Conservation (phyloP, 2,888 invertebrate species). For the Oscheius onirici region DNA sequence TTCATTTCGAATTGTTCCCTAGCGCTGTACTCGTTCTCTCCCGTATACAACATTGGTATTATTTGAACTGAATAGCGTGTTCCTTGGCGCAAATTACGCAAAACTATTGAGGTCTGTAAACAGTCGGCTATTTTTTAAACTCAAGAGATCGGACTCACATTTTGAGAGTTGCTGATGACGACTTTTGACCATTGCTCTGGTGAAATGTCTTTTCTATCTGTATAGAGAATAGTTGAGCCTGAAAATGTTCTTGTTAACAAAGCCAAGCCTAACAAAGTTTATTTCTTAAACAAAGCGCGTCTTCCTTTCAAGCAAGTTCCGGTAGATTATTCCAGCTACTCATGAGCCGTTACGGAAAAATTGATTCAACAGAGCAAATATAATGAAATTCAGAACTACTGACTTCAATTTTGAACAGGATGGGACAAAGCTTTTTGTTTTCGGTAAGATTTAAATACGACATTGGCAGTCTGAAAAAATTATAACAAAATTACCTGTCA, state of each 20-base stretch:
- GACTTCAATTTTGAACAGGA: no score
- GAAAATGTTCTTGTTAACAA: neutral
- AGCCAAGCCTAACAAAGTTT: constrained; percentile 5
- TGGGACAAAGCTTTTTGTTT: no score
- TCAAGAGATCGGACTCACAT: constrained; percentile 37
- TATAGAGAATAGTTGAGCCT: constrained; percentile 60
- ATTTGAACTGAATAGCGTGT: constrained; percentile 63
- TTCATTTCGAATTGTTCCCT: constrained; percentile 61
- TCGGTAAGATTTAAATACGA: no score
- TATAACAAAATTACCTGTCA: no score
- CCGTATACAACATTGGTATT: constrained; percentile 58
- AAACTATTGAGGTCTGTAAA: constrained; percentile 57
- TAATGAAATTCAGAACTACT: no score
- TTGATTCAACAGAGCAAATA: no score
- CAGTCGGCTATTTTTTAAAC: neutral
- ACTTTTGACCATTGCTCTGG: constrained; percentile 58
- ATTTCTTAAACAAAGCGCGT: no score
- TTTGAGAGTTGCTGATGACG: constrained; percentile 52
- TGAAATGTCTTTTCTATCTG: constrained; percentile 52
- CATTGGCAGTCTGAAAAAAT: no score
- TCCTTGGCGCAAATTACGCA: constrained; percentile 56
- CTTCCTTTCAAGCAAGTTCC: no score
- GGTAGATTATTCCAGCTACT: no score
- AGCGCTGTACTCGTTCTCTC: constrained; percentile 55
- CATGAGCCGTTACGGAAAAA: no score